Evolutionary conservation across 1,140 invertebrate genomes (phyloP).

Genomic region (Solenopsis fugax): DNA sequence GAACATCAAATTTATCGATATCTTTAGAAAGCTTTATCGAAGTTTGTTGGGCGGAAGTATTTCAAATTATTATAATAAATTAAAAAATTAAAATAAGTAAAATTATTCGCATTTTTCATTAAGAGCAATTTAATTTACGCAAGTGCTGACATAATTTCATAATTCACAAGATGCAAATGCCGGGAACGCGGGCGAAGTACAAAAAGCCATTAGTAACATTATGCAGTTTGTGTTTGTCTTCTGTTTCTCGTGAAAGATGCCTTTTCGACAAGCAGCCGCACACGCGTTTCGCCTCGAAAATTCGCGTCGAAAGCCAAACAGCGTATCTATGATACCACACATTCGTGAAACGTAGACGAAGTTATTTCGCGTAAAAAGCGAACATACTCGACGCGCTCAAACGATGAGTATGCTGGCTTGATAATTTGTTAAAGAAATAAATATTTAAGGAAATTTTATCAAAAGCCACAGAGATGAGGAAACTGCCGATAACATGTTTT

Average conservation of each 20-base stretch:
- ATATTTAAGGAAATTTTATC: neutral
- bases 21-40: neutral
- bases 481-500: neutral
- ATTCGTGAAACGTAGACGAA: conserved; percentile 23
- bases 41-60: neutral
- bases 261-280: neutral
- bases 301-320: conserved; percentile 25
- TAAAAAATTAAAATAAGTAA: neutral
- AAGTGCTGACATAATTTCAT: conserved; percentile 22
- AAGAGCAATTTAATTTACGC: conserved; percentile 12
- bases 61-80: neutral
- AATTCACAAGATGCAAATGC: neutral
- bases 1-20: neutral
- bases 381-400: neutral
- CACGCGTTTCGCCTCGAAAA: neutral
- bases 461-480: neutral
- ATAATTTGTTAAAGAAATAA: neutral
- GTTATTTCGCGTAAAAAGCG: neutral
- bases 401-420: neutral
- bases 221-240: neutral
- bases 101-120: conserved; percentile 26
- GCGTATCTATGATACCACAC: neutral
- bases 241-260: neutral
- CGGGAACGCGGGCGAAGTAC: too few relatives aligned
- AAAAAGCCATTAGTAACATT: neutral